phyloP scores from a whole-genome alignment of 2,113 vertebrate genomes.

The Aptenodytes patagonicus region DNA sequence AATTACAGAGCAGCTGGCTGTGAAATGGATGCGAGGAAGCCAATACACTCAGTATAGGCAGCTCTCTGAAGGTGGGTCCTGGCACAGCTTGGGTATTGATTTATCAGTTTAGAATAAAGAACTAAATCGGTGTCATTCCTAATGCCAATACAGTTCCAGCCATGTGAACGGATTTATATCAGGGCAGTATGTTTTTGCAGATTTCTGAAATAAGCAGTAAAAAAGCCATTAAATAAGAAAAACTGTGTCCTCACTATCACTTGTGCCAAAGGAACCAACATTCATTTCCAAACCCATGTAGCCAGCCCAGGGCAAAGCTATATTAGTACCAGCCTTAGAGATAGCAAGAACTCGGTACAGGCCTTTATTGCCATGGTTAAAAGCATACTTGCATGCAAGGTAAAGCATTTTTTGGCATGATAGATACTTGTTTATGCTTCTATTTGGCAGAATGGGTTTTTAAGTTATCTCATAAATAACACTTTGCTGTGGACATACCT shows the following conservation, averaged over 20 bases:
- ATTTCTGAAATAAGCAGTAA: neutral
- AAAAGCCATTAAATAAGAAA: neutral
- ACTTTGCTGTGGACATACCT: constrained; percentile 22
- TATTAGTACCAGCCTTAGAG: neutral
- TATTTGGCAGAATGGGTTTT: constrained; percentile 1
- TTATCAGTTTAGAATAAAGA: neutral
- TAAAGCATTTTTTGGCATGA: neutral
- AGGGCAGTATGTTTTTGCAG: neutral
- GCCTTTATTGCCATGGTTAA: neutral
- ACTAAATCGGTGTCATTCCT: neutral
- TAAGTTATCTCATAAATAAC: constrained; percentile 6
- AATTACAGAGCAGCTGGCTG: neutral
- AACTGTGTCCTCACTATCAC: neutral
- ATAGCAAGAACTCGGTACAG: neutral
- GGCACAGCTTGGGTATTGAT: neutral
- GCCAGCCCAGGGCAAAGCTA: neutral
- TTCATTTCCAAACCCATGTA: neutral
- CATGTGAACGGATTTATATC: neutral
- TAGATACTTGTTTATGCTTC: constrained; percentile 9
- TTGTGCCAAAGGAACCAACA: neutral
- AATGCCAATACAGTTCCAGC: neutral
- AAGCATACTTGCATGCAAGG: neutral
- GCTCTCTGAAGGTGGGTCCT: neutral
- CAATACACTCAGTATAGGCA: neutral
- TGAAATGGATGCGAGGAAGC: neutral